These are phyloP conservation scores for Myotis myotis DNA, from an alignment of 2,797 vertebrate species.

Conservation along the genomic window DNA sequence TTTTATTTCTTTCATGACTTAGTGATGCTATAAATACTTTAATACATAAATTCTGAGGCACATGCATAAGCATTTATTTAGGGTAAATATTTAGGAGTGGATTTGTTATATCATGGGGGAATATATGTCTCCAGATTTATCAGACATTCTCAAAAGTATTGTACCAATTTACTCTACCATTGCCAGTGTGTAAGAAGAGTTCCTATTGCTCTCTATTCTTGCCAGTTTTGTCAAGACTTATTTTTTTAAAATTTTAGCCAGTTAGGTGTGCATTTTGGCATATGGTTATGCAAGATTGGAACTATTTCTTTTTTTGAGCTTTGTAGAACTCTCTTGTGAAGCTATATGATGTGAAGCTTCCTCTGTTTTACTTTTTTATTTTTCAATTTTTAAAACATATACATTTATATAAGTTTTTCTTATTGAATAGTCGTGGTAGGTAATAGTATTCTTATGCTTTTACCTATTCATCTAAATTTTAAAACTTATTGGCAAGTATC, in stretches of 20 bases:
- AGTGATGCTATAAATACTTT: not conserved
- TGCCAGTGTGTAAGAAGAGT: not conserved
- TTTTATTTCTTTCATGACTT: not conserved
- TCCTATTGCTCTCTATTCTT: not conserved
- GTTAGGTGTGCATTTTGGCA: not conserved
- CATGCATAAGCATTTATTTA: not conserved
- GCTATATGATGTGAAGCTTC: not conserved
- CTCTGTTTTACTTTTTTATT: not conserved
- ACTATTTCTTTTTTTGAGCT: conserved; percentile 18
- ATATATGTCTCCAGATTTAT: not conserved
- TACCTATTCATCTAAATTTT: not conserved
- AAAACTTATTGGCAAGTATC: conserved; percentile 16
- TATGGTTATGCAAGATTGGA: not conserved
- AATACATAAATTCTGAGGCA: not conserved
- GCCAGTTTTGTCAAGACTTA: not conserved
- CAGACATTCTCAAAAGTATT: not conserved
- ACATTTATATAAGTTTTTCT: not conserved
- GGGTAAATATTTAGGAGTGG: not conserved
- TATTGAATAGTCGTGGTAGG: not conserved
- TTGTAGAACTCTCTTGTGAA: conserved; percentile 7
- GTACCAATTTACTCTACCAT: not conserved
- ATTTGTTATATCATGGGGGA: not conserved
- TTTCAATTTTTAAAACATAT: not conserved
- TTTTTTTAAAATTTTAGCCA: not conserved
- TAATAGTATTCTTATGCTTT: not conserved